These are phyloP conservation scores for Cryptotis parvus DNA, from an alignment of 2,113 vertebrate genomes.

Conservation along the genomic window DNA sequence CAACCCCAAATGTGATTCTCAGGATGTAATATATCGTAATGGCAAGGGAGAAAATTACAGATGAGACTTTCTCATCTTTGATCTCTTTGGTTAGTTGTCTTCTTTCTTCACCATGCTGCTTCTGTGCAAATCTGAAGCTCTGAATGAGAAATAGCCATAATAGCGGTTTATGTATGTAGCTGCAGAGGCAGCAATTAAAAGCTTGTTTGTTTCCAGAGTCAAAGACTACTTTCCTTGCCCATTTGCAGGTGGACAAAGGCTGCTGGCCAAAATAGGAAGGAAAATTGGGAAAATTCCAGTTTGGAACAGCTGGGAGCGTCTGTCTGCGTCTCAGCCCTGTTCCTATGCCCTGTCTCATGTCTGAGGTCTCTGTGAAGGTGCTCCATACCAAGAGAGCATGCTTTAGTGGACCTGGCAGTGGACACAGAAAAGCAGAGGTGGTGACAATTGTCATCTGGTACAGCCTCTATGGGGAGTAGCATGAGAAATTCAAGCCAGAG, in stretches of 20 bases:
- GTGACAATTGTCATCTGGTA: too few species aligned
- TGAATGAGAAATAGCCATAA: conserved; percentile 39
- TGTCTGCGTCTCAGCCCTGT: neutral
- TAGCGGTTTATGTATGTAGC: conserved; percentile 40
- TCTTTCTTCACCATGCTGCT: neutral
- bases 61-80: conserved; percentile 60
- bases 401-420: neutral
- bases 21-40: neutral
- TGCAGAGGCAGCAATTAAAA: neutral
- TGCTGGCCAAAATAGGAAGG: neutral
- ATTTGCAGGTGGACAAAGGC: conserved; percentile 15
- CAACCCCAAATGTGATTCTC: neutral
- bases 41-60: conserved; percentile 38
- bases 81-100: conserved; percentile 56
- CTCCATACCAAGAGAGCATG: neutral
- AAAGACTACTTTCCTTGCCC: neutral
- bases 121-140: conserved; percentile 33
- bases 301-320: neutral
- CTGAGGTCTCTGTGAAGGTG: neutral
- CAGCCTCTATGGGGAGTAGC: too few species aligned
- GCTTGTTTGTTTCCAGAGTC: conserved; percentile 46
- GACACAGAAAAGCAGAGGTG: too few species aligned
- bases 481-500: too few species aligned
- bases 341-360: neutral
- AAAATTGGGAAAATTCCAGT: neutral